A percentile compares a stretch with the other conserved stretches of the same genome.
These are phyloP conservation scores for Aspidapion aeneum DNA, from an alignment of 2,888 invertebrate species.

Conservation along the genomic window DNA sequence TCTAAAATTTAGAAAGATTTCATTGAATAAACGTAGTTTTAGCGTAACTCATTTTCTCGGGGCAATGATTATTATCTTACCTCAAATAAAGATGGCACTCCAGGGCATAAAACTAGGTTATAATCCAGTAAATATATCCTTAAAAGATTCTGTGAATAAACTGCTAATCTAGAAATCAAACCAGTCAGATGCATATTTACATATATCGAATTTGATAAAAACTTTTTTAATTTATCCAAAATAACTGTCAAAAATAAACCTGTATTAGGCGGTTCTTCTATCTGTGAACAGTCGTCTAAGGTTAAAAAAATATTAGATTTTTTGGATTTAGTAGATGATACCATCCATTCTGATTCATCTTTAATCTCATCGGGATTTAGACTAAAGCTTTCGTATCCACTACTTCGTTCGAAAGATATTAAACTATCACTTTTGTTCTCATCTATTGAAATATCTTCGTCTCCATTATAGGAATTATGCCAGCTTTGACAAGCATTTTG, in stretches of 20 bases:
- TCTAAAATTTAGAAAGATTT: conserved; percentile 46
- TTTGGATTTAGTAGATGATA: conserved; percentile 36
- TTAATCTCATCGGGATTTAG: conserved; percentile 53
- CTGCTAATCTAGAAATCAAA: conserved; percentile 78
- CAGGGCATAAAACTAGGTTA: conserved; percentile 81
- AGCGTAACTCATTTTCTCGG: not conserved
- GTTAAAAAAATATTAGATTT: conserved; percentile 22
- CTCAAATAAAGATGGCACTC: conserved; percentile 88
- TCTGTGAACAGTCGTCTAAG: conserved; percentile 49
- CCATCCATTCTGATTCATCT: conserved; percentile 44
- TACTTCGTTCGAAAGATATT: conserved; percentile 70
- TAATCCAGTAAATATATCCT: conserved; percentile 85
- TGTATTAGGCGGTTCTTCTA: conserved; percentile 46
- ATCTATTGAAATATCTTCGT: conserved; percentile 39
- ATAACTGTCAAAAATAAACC: conserved; percentile 81
- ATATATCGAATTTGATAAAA: conserved; percentile 79
- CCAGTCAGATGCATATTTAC: conserved; percentile 87
- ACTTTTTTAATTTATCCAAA: conserved; percentile 75
- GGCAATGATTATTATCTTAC: conserved; percentile 56
- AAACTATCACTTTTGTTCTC: conserved; percentile 55
- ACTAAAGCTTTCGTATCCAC: conserved; percentile 73
- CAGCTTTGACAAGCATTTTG: conserved; percentile 72
- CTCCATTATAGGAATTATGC: conserved; percentile 76
- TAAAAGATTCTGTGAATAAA: conserved; percentile 85
- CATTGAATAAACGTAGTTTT: not conserved